phyloP scores from a whole-genome alignment of 2,888 invertebrate genomes.

The Eupithecia insigniata region DNA sequence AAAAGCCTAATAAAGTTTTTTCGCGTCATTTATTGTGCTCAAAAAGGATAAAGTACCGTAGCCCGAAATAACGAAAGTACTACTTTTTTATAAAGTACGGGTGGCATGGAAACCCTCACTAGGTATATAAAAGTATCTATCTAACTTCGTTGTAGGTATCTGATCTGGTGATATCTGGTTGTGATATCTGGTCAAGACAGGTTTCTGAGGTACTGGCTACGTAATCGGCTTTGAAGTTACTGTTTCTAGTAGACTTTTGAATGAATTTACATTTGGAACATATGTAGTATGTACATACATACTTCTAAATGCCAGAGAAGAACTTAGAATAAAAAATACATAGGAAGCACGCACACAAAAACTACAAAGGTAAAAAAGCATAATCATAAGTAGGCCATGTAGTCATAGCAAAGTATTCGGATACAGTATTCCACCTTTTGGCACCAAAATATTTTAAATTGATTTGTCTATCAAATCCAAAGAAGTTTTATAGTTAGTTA shows the following conservation, averaged over 20 bases:
- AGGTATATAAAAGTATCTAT: background rate
- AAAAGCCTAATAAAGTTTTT: too few species aligned
- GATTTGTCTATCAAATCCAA: too few species aligned
- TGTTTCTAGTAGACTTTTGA: background rate
- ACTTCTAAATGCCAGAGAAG: background rate
- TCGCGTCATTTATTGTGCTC: too few species aligned
- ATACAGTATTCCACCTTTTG: too few species aligned
- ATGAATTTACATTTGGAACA: background rate
- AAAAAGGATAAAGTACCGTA: too few species aligned
- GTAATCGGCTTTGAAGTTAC: constrained; percentile 14
- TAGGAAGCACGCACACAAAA: background rate
- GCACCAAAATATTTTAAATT: too few species aligned
- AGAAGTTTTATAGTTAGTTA: too few species aligned
- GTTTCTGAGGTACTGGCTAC: constrained; percentile 7
- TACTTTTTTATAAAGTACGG: too few species aligned
- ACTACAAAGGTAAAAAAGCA: background rate
- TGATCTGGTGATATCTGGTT: too few species aligned
- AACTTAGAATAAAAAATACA: background rate
- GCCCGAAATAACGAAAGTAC: too few species aligned
- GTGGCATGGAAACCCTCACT: background rate
- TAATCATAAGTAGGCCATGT: background rate
- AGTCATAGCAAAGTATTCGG: too few species aligned
- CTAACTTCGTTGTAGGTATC: constrained; percentile 1
- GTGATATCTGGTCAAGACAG: constrained; percentile 20
- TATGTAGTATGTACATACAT: too few species aligned